Percentiles rank a stretch among this genome's conserved stretches.
These are phyloP conservation scores for Drosophila leonis DNA, from an alignment of 2,888 invertebrate genomes.

Conservation along the genomic window DNA sequence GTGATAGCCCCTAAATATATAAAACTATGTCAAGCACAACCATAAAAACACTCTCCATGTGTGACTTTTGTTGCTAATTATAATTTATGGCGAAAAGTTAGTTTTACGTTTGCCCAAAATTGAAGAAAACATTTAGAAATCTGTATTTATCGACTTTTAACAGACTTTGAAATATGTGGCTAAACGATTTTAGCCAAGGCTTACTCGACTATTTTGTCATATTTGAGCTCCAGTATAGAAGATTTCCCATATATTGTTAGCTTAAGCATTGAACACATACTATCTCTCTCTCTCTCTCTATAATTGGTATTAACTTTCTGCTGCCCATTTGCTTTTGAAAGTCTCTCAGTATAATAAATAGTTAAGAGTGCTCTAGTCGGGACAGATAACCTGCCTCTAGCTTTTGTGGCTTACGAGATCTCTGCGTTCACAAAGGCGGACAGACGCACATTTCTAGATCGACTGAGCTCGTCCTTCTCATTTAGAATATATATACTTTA, in stretches of 20 bases:
- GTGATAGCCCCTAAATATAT: slow-evolving; percentile 25
- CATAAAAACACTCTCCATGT: slow-evolving; percentile 11
- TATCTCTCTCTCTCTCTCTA: not conserved
- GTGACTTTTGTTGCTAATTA: slow-evolving; percentile 15
- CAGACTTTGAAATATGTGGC: not conserved
- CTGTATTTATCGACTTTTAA: slow-evolving; percentile 5
- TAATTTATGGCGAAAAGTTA: slow-evolving; percentile 10
- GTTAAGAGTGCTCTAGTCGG: no score
- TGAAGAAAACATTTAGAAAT: slow-evolving; percentile 6
- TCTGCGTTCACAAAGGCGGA: no score
- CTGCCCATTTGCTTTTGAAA: not conserved
- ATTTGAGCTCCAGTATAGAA: not conserved
- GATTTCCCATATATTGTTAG: not conserved
- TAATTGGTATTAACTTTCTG: not conserved
- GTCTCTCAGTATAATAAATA: not conserved
- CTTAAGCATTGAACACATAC: not conserved
- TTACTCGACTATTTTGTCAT: not conserved
- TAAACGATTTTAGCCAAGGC: not conserved
- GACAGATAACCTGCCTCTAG: no score
- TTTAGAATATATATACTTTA: not conserved
- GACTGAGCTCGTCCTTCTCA: no score
- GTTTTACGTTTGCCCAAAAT: not conserved
- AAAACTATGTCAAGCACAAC: slow-evolving; percentile 3
- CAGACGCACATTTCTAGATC: not conserved
- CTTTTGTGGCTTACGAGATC: no score